Conservation (phyloP, 2,113 vertebrate genomes). For the Lanius ludovicianus region DNA sequence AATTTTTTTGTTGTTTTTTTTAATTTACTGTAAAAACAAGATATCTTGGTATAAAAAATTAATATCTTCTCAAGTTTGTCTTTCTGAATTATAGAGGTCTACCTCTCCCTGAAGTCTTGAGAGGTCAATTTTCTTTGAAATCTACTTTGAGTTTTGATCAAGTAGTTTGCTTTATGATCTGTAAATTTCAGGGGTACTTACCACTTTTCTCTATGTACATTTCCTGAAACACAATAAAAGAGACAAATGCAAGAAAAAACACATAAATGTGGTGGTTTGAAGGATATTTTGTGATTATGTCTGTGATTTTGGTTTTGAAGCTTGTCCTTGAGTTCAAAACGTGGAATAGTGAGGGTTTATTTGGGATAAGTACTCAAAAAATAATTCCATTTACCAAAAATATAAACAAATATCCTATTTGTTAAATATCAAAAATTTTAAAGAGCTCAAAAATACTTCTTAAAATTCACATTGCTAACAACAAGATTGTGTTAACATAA, state of each 20-base stretch:
- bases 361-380: not conserved
- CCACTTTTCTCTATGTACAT: not conserved
- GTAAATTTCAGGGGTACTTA: not conserved
- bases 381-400: not conserved
- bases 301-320: not conserved
- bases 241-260: not conserved
- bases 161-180: not conserved
- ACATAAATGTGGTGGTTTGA: not conserved
- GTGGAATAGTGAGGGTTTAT: not conserved
- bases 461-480: not conserved
- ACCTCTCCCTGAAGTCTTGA: not conserved
- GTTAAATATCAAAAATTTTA: not conserved
- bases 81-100: not conserved
- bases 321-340: not conserved
- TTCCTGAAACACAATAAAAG: not conserved
- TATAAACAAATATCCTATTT: not conserved
- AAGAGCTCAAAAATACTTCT: not conserved
- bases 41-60: not conserved
- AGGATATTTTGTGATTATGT: not conserved
- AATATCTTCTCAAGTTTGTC: fast-evolving
- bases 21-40: not conserved
- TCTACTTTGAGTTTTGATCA: not conserved
- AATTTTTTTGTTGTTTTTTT: not conserved
- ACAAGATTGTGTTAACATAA: not conserved
- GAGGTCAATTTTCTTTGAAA: not conserved